These are phyloP conservation scores for Cerceris rybyensis DNA, from an alignment of 2,888 invertebrate genomes.

Conservation along the genomic window DNA sequence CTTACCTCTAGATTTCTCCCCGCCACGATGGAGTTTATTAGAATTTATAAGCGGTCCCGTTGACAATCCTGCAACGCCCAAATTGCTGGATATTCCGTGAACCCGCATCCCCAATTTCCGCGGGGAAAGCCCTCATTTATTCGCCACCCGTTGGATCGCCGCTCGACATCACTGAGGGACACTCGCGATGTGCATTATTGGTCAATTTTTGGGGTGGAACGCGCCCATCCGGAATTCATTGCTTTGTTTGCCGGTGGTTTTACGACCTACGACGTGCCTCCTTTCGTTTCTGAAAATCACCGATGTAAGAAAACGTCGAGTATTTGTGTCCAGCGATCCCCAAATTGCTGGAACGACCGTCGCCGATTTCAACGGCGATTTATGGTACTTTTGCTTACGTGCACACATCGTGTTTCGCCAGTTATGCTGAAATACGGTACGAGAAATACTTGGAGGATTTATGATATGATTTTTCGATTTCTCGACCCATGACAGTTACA, in stretches of 20 bases:
- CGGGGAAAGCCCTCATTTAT: constrained; percentile 75
- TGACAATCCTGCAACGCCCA: constrained; percentile 79
- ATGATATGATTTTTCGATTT: too few species aligned
- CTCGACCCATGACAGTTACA: too few species aligned
- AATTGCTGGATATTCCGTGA: constrained; percentile 72
- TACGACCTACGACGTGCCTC: constrained; percentile 51
- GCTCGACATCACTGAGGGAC: constrained; percentile 32
- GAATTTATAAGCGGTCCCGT: constrained; percentile 79
- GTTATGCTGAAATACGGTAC: too few species aligned
- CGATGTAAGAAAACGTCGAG: constrained; percentile 43
- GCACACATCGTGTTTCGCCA: background rate
- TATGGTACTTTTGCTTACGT: background rate
- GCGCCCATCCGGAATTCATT: constrained; percentile 80
- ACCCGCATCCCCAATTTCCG: constrained; percentile 53
- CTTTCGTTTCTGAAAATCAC: constrained; percentile 55
- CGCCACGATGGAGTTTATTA: constrained; percentile 74
- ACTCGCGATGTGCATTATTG: constrained; percentile 74
- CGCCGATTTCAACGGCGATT: background rate
- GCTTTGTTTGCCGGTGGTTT: constrained; percentile 76
- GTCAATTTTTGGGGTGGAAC: constrained; percentile 79
- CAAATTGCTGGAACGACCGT: too few species aligned
- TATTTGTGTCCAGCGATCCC: background rate
- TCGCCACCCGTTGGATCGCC: constrained; percentile 65
- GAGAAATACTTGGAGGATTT: too few species aligned
- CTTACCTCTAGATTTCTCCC: constrained; percentile 50